Conservation (phyloP, 1,140 invertebrate species). For the Thaumetopoea pityocampa region DNA sequence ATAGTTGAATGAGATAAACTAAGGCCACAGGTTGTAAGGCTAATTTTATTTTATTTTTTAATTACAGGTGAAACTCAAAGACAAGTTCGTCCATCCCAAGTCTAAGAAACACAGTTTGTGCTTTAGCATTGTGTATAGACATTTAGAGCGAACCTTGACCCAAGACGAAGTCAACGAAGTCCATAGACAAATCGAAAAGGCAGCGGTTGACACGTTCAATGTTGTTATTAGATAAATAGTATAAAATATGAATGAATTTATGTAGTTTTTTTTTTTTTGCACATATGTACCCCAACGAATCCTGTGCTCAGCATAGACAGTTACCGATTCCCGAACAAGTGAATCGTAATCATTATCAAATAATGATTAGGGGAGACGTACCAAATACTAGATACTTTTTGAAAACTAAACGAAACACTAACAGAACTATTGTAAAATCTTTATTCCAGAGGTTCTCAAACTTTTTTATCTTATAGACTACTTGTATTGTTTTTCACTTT, state of each 20-base stretch:
- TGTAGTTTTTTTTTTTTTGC: neutral
- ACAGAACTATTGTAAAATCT: too few species aligned
- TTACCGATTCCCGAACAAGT: too few species aligned
- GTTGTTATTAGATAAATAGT: constrained; percentile 81
- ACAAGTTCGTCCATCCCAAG: constrained; percentile 93
- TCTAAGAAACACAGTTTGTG: constrained; percentile 89
- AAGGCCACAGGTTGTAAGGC: too few species aligned
- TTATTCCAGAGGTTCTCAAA: too few species aligned
- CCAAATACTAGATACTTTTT: too few species aligned
- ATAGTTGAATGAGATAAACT: too few species aligned
- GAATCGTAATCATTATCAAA: too few species aligned
- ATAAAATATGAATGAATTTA: constrained; percentile 7
- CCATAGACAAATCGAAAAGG: constrained; percentile 86
- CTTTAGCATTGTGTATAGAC: constrained; percentile 95
- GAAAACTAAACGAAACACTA: too few species aligned
- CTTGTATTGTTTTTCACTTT: too few species aligned
- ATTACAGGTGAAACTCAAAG: constrained; percentile 86
- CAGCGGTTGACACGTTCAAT: constrained; percentile 78
- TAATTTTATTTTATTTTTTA: constrained; percentile 16
- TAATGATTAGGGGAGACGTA: too few species aligned
- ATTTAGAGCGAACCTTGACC: constrained; percentile 92
- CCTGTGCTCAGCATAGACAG: too few species aligned
- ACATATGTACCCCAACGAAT: neutral
- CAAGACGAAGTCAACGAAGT: constrained; percentile 92
- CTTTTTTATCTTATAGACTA: too few species aligned